Conservation (phyloP, 2,888 invertebrate species). For the Scaptodrosophila latifasciaeformis region DNA sequence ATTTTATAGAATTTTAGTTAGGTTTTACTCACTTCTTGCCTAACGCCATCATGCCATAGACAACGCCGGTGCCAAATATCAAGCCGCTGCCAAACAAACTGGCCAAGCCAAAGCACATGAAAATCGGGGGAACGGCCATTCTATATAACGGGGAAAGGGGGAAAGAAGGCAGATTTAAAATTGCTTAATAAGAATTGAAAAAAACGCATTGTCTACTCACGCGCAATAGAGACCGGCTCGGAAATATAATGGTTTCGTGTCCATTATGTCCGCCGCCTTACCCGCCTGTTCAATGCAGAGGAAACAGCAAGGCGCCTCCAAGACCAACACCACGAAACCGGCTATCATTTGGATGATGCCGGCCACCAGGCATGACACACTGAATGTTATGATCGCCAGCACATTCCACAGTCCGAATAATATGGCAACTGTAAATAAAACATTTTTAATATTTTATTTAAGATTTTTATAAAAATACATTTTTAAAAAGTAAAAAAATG, state of each 20-base stretch:
- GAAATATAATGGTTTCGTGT: conserved; percentile 91
- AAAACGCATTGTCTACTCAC: conserved; percentile 78
- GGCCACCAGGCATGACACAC: conserved; percentile 82
- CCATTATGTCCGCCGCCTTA: conserved; percentile 87
- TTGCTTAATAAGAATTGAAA: background rate
- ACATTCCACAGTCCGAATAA: conserved; percentile 87
- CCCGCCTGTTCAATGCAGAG: conserved; percentile 96
- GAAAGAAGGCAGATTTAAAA: background rate
- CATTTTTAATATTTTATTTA: background rate
- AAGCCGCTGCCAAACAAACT: conserved; percentile 91
- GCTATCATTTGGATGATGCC: conserved; percentile 92
- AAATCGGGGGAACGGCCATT: conserved; percentile 85
- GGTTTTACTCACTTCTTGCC: conserved; percentile 90
- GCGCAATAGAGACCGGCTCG: conserved; percentile 88
- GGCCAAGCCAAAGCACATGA: conserved; percentile 84
- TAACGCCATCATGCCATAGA: conserved; percentile 95
- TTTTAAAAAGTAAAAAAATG: too few relatives aligned
- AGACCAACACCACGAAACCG: conserved; percentile 89
- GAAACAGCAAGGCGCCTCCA: conserved; percentile 98
- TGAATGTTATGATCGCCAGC: conserved; percentile 79
- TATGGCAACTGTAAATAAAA: conserved; percentile 84
- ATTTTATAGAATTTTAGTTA: too few relatives aligned
- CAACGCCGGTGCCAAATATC: conserved; percentile 90
- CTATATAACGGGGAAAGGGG: conserved; percentile 76
- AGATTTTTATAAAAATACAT: background rate